Base-by-base conservation (phyloP, 2,888 invertebrate genomes). In the Atherix ibis region DNA sequence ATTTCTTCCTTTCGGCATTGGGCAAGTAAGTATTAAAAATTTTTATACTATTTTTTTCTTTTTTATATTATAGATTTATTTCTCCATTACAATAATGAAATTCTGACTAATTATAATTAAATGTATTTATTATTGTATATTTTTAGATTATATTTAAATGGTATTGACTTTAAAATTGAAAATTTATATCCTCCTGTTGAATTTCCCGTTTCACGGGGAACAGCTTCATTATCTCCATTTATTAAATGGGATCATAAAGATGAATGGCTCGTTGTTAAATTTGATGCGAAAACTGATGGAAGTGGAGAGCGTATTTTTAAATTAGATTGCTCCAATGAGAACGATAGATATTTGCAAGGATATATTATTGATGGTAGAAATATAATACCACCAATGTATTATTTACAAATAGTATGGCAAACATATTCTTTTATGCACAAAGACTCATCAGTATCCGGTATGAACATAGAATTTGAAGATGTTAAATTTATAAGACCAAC, bases 171-270 rank as follows among this genome's bases (percentile, higher is more conserved):
- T 2, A 70, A 76, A 39, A 56, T 88, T 4, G 68, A 78, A 2
- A 72, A 74, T 36, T 63, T 95, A 27, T 91, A 87, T 57, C 81
- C 87, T 0, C 56, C 66, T 16, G 64, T 87, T 0, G 50, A 70
- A 27, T 87, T 73, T 57, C 92, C 92, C 0, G 92, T 94, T 2
- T 79, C 87, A 1, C 69, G 78, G 19, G 79, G 82, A 2, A 94
- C 94, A 0, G 79, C 84, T 0, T 82, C 82, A 73, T 66, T 92
- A 28, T 71, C 84, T 1, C 78, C 85, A 4, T 62, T 81, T 3
- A 70, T 92, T 10, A 71, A 72, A 42, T 94, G 92, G 91, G 82
- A 92, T 44, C 91, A 94, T 49, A 67, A 70, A 13, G 73, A 75
- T 39, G 72, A 77, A 39, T 81, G 81, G 78, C 76, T 71, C 44